Conservation (phyloP, 2,113 vertebrate genomes). For the Vimba vimba region DNA sequence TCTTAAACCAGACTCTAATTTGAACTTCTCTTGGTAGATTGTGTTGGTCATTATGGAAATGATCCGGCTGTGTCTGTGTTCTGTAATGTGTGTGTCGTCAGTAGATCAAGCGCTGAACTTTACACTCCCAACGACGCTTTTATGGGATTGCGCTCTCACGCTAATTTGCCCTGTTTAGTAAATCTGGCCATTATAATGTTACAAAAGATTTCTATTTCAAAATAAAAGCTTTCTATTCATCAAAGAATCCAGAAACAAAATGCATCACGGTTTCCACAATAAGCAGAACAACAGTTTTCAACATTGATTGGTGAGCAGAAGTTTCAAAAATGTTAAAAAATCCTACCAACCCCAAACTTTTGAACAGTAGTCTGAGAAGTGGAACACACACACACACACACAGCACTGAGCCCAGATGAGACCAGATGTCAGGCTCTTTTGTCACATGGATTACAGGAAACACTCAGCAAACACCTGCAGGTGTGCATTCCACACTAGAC, state of each 20-base stretch:
- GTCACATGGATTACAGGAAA: conserved; percentile 71
- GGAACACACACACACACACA: background rate
- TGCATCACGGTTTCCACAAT: background rate
- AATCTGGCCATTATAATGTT: background rate
- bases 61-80: no score
- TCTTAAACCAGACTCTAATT: no score
- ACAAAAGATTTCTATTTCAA: background rate
- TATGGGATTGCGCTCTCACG: no score
- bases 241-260: background rate
- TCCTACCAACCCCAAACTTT: no score
- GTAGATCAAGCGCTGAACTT: no score
- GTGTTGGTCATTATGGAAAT: no score
- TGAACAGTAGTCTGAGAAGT: background rate
- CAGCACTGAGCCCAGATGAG: conserved; percentile 58
- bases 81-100: no score
- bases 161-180: no score
- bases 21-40: no score
- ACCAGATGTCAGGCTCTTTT: conserved; percentile 71
- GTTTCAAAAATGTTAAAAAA: no score
- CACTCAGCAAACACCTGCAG: conserved; percentile 75
- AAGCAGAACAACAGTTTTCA: background rate
- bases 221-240: background rate
- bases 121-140: no score
- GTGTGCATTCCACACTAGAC: conserved; percentile 75
- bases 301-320: no score